phyloP scores from a whole-genome alignment of 2,888 invertebrate genomes.

The Macrosoma leucophasiata region DNA sequence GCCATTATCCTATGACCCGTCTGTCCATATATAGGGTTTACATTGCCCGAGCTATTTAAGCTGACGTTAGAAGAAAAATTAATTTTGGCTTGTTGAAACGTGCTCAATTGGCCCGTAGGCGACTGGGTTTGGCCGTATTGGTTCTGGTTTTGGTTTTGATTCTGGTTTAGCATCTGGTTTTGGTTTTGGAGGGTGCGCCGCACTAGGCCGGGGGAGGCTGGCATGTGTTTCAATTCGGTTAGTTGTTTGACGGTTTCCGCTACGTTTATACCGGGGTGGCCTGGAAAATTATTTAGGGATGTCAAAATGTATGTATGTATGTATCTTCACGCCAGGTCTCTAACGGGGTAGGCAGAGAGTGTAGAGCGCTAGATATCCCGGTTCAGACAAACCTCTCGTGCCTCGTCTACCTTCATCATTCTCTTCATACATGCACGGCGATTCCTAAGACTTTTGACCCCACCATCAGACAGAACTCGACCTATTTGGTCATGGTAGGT shows the following conservation, averaged over 20 bases:
- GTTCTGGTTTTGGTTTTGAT: conserved; percentile 17
- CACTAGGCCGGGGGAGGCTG: conserved; percentile 87
- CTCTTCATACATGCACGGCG: too few species aligned
- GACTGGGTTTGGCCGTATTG: conserved; percentile 31
- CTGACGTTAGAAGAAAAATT: conserved; percentile 54
- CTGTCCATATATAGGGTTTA: conserved; percentile 70
- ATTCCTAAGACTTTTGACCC: too few species aligned
- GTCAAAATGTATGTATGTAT: too few species aligned
- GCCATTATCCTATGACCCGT: conserved; percentile 61
- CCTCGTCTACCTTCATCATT: too few species aligned
- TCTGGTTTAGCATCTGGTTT: conserved; percentile 32
- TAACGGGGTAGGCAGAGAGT: too few species aligned
- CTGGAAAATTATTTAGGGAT: too few species aligned
- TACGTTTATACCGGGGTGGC: conserved; percentile 76
- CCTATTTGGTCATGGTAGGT: too few species aligned
- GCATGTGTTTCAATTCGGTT: conserved; percentile 89
- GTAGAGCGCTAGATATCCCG: too few species aligned
- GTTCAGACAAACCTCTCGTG: too few species aligned
- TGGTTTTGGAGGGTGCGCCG: conserved; percentile 69
- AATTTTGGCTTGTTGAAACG: conserved; percentile 63
- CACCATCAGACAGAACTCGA: too few species aligned
- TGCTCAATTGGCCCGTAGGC: conserved; percentile 35
- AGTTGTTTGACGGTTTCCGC: conserved; percentile 91
- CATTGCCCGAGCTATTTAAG: conserved; percentile 53
- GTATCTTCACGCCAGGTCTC: too few species aligned